Evolutionary conservation across 1,140 invertebrate species (phyloP).

Genomic region (Drosophila biarmipes): DNA sequence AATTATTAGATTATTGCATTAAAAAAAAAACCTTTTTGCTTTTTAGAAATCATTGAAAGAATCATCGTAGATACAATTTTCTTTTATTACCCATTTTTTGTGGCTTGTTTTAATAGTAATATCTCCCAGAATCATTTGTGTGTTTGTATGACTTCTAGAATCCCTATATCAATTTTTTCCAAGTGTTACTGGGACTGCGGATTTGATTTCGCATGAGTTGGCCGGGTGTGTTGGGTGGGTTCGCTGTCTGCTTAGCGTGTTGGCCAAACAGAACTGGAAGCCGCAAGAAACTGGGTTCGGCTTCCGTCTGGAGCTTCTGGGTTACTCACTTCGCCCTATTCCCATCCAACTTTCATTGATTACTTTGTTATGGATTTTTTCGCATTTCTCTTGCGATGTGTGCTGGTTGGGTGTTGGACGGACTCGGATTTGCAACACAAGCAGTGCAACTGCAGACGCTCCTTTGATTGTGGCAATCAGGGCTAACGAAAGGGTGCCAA

Average conservation of each 20-base stretch:
- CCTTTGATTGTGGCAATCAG: constrained; percentile 68
- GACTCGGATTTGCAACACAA: constrained; percentile 47
- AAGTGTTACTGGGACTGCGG: constrained; percentile 34
- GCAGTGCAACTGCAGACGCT: constrained; percentile 23
- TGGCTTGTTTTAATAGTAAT: no score
- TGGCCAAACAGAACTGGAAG: constrained; percentile 74
- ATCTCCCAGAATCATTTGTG: background rate
- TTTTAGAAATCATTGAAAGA: no score
- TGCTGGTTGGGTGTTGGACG: constrained; percentile 12
- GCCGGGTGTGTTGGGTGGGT: constrained; percentile 22
- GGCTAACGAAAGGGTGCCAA: constrained; percentile 49
- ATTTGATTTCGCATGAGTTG: constrained; percentile 61
- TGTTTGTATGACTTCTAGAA: no score
- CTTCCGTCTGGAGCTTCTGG: constrained; percentile 67
- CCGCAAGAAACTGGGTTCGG: constrained; percentile 75
- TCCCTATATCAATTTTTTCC: background rate
- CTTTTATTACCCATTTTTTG: no score
- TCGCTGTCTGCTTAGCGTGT: constrained; percentile 64
- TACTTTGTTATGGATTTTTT: constrained; percentile 77
- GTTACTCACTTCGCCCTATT: constrained; percentile 23
- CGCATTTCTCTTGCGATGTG: constrained; percentile 6
- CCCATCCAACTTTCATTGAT: constrained; percentile 67
- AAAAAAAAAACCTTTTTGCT: no score
- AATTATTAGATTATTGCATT: no score
- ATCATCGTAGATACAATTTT: no score